phyloP scores from a whole-genome alignment of 2,113 vertebrate species.

The Girardinichthys multiradiatus region DNA sequence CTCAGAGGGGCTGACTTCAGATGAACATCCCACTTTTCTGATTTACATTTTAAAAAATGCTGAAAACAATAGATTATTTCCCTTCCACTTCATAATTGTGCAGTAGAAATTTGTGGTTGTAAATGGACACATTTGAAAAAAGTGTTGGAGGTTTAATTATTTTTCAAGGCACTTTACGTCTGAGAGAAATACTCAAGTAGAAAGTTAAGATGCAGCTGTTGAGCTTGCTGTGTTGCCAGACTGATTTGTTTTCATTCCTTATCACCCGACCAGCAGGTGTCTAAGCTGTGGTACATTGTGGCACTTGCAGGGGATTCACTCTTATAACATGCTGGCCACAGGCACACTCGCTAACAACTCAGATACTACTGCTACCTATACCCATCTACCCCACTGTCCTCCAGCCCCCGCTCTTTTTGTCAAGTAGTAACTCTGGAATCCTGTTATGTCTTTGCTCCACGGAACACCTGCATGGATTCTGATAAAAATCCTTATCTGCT shows the following conservation, averaged over 20 bases:
- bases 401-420: slow-evolving; percentile 20
- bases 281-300: slow-evolving; percentile 22
- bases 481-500: slow-evolving; percentile 71
- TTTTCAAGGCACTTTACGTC: slow-evolving; percentile 30
- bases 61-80: not conserved
- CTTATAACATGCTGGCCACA: slow-evolving; percentile 44
- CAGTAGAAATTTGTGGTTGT: not conserved
- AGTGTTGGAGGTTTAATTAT: slow-evolving; percentile 31
- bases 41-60: not conserved
- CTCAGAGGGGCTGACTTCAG: too few species aligned
- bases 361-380: slow-evolving; percentile 6
- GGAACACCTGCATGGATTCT: slow-evolving; percentile 65
- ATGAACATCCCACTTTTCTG: not conserved
- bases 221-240: slow-evolving; percentile 30
- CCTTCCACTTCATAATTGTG: not conserved
- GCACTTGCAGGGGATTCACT: slow-evolving; percentile 55
- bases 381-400: slow-evolving; percentile 9
- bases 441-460: slow-evolving; percentile 51
- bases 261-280: slow-evolving; percentile 66
- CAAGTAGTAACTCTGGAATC: slow-evolving; percentile 48
- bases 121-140: slow-evolving; percentile 1
- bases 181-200: slow-evolving; percentile 36
- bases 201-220: slow-evolving; percentile 42
- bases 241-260: slow-evolving; percentile 66
- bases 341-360: slow-evolving; percentile 15